phyloP scores from a whole-genome alignment of 2,888 invertebrate genomes.

The Anodontia alba region DNA sequence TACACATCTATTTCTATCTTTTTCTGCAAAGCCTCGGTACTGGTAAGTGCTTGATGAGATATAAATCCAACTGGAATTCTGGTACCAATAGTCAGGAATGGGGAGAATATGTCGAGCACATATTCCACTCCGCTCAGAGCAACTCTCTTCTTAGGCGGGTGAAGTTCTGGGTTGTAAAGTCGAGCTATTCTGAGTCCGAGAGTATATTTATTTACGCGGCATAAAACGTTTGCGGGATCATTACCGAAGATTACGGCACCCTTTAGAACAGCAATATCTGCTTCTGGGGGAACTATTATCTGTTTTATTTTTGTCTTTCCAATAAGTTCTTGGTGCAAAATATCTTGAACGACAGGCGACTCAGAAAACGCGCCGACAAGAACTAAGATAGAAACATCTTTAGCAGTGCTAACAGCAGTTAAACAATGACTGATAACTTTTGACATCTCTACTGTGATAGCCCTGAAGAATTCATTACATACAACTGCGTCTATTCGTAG shows the following conservation, averaged over 20 bases:
- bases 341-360: conserved; percentile 52
- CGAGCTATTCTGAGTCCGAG: conserved; percentile 52
- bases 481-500: conserved; percentile 55
- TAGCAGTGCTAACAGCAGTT: conserved; percentile 33
- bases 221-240: conserved; percentile 30
- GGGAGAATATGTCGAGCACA: conserved; percentile 60
- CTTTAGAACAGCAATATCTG: conserved; percentile 54
- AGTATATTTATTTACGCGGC: conserved; percentile 47
- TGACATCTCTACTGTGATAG: conserved; percentile 53
- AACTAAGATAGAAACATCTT: conserved; percentile 43
- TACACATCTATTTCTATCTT: conserved; percentile 56
- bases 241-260: conserved; percentile 57
- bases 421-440: conserved; percentile 47
- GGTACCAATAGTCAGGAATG: conserved; percentile 57
- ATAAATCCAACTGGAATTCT: conserved; percentile 56
- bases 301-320: conserved; percentile 48
- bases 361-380: conserved; percentile 51
- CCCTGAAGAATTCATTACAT: conserved; percentile 58
- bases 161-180: conserved; percentile 59
- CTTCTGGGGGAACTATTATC: conserved; percentile 55
- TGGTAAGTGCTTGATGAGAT: conserved; percentile 53
- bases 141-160: conserved; percentile 29
- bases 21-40: conserved; percentile 54
- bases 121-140: conserved; percentile 45
- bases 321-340: conserved; percentile 50